Evolutionary conservation across 1,140 invertebrate genomes (phyloP), one percentile per base, ranked within the genome.

Genomic region (Phenacoccus solenopsis): DNA sequence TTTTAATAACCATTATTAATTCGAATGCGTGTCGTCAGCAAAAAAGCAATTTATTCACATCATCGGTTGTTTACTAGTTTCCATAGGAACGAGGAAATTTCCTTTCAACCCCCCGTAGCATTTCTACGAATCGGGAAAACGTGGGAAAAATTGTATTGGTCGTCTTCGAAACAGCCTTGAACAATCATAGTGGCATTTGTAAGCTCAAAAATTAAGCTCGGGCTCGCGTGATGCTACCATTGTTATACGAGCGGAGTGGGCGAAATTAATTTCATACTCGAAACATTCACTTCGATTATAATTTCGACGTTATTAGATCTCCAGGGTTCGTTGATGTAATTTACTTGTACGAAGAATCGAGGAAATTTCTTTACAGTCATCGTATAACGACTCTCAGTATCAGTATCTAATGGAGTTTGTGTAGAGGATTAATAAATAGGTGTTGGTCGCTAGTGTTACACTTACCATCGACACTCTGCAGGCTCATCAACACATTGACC

Each of bases 1-100:
- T 64, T 64, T 64, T 64, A 64, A 64, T 64, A 64, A 64, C 59
- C 22, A 27, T 64, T 64, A 64, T 64, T 64, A 64, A 64, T 64
- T 64, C 25, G 21, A 49, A 64, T 64, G 59, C 59, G 59, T 64
- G 59, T 64, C 59, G 59, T 64, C 25, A 27, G 22, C 59, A 64
- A 64, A 25, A 64, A 64, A 64, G 59, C 25, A 64, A 64, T 64
- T 64, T 64, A 49, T 64, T 64, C 59, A 64, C 25, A 24, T 25
- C 59, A 64, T 64, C 2, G 22, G 4, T 27, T 64, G 59, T 64
- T 64, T 64, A 64, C 22, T 22, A 27, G 59, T 64, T 25, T 24
- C 59, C 59, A 25, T 64, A 64, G 59, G 9, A 25, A 64, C 59
- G 22, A 9, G 20, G 22, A 22, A 64, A 64, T 64, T 64, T 64